Evolutionary conservation across 1,140 invertebrate genomes (phyloP).

Genomic region (Euura saliciscinereae): DNA sequence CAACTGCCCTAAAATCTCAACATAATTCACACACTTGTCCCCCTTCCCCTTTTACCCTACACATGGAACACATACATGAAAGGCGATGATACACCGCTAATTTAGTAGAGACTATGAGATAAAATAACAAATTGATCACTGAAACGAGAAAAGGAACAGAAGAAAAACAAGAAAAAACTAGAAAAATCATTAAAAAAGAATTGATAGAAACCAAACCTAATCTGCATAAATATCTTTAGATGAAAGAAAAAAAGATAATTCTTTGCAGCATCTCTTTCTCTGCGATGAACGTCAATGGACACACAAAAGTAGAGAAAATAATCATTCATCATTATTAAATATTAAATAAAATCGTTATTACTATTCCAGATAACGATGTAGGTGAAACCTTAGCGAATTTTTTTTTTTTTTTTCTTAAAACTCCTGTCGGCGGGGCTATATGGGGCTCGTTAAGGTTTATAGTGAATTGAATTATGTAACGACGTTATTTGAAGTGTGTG

Average conservation of each 20-base stretch:
- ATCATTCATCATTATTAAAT: slow-evolving; percentile 20
- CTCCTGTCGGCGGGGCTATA: slow-evolving; percentile 46
- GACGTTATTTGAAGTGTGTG: not conserved
- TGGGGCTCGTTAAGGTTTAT: slow-evolving; percentile 49
- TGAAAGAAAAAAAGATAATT: not conserved
- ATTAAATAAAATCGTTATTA: slow-evolving; percentile 11
- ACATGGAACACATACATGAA: not conserved
- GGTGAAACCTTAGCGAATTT: slow-evolving; percentile 48
- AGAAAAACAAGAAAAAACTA: not conserved
- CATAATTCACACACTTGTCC: not conserved
- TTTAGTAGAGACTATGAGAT: not conserved
- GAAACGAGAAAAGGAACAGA: not conserved
- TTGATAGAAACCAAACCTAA: not conserved
- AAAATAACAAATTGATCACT: not conserved
- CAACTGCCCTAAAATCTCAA: not conserved
- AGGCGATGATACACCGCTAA: not conserved
- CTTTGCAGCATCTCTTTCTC: not conserved
- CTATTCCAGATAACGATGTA: slow-evolving; percentile 1
- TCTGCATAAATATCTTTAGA: not conserved
- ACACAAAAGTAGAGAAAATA: slow-evolving; percentile 21
- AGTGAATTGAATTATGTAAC: slow-evolving; percentile 36
- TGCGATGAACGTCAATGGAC: slow-evolving; percentile 15
- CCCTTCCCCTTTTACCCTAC: not conserved
- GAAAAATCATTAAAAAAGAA: not conserved
- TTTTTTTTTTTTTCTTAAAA: slow-evolving; percentile 34